A percentile compares a stretch with the other conserved stretches of the same genome.
These are phyloP conservation scores for Pangasius larnaudii DNA, from an alignment of 2,797 vertebrate species.

Conservation along the genomic window DNA sequence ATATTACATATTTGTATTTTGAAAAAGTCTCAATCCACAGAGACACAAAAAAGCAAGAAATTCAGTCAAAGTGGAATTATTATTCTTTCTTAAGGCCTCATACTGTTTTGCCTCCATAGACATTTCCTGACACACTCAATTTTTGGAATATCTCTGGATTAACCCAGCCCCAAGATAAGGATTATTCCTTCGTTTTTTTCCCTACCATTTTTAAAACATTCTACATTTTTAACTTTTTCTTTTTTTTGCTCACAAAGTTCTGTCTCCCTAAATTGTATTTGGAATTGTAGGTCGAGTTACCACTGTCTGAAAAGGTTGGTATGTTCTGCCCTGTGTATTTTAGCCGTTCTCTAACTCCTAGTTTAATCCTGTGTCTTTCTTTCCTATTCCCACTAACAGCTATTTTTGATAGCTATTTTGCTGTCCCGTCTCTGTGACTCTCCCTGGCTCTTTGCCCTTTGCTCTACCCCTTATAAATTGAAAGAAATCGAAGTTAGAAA, in stretches of 20 bases:
- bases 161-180: constrained; percentile 65
- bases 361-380: constrained; percentile 84
- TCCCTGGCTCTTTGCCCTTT: constrained; percentile 66
- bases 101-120: constrained; percentile 15
- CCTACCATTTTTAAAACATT: constrained; percentile 67
- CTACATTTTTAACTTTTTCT: constrained; percentile 57
- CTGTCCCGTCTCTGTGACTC: constrained; percentile 65
- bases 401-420: constrained; percentile 75
- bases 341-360: constrained; percentile 97
- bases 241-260: constrained; percentile 94
- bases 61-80: constrained; percentile 29
- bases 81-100: neutral
- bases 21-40: neutral
- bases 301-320: constrained; percentile 99
- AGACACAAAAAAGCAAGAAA: neutral
- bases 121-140: constrained; percentile 26
- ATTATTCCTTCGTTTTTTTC: constrained; percentile 70
- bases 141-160: constrained; percentile 55
- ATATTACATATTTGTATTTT: neutral
- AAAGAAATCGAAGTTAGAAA: neutral
- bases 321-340: constrained; percentile 99
- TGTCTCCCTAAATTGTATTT: constrained; percentile 99
- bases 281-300: constrained; percentile 99
- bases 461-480: constrained; percentile 14
- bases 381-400: constrained; percentile 89